Evolutionary conservation across 2,888 invertebrate species (phyloP).

Genomic region (Tribolium freemani): DNA sequence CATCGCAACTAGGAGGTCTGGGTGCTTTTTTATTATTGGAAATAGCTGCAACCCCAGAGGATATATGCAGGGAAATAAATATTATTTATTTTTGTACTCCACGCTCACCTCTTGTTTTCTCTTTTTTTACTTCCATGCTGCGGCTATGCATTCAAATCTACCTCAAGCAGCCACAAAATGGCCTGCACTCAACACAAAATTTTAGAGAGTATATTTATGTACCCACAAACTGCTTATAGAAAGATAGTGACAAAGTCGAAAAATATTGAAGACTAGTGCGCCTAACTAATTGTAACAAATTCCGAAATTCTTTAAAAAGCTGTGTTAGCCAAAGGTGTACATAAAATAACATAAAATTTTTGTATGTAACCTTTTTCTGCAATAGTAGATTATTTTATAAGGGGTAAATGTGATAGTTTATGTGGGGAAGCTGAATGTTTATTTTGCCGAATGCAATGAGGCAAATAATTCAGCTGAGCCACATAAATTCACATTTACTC

Average conservation of each 20-base stretch:
- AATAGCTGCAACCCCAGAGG: conserved; percentile 42
- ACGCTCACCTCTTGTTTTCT: conserved; percentile 35
- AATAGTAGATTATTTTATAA: no score
- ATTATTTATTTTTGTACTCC: conserved; percentile 39
- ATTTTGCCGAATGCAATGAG: no score
- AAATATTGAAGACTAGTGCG: no score
- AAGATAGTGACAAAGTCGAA: no score
- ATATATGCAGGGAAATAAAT: conserved; percentile 43
- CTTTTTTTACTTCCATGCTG: conserved; percentile 35
- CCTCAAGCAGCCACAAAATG: not conserved
- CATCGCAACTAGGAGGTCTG: conserved; percentile 36
- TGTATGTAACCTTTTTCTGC: no score
- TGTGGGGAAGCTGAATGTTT: no score
- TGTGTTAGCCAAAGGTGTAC: no score
- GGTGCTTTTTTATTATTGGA: conserved; percentile 44
- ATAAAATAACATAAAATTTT: not conserved
- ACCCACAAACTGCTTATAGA: not conserved
- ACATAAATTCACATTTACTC: no score
- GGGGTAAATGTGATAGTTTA: no score
- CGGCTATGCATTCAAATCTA: conserved; percentile 35
- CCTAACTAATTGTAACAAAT: no score
- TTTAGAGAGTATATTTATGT: not conserved
- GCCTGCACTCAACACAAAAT: not conserved
- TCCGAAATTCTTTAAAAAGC: no score
- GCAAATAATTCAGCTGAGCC: no score